Conservation (phyloP, 2,113 vertebrate species). For the Cepphus grylle region DNA sequence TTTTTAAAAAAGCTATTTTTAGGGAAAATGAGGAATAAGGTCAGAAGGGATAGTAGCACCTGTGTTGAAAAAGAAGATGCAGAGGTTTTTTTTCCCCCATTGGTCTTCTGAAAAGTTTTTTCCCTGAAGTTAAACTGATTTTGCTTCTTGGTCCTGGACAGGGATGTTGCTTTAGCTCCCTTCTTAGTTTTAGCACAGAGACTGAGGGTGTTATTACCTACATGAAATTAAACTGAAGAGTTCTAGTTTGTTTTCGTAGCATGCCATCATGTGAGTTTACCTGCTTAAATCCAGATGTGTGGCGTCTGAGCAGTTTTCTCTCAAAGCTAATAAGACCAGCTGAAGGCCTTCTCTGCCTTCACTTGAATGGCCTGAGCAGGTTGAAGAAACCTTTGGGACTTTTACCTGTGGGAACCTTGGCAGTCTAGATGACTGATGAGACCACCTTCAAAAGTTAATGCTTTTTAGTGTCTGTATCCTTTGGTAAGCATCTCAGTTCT, state of each 20-base stretch:
- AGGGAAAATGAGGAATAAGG: neutral
- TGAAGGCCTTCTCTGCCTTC: neutral
- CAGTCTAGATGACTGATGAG: neutral
- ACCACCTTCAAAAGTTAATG: neutral
- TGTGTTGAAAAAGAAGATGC: neutral
- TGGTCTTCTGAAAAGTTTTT: neutral
- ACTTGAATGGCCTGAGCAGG: neutral
- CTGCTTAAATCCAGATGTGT: neutral
- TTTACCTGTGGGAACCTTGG: neutral
- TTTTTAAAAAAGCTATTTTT: neutral
- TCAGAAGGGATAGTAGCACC: fast-evolving
- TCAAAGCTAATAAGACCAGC: neutral
- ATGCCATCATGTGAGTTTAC: neutral
- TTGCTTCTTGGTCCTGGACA: neutral
- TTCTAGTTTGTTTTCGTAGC: neutral
- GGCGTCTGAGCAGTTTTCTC: neutral
- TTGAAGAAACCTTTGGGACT: neutral
- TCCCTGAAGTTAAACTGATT: neutral
- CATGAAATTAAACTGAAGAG: neutral
- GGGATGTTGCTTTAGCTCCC: neutral
- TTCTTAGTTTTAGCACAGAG: neutral
- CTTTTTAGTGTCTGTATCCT: neutral
- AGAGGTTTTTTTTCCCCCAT: neutral
- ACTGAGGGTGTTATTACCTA: neutral
- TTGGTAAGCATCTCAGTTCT: neutral